Conservation (phyloP, 35 echinoderm and acorn worm genomes). For the Lytechinus variegatus region DNA sequence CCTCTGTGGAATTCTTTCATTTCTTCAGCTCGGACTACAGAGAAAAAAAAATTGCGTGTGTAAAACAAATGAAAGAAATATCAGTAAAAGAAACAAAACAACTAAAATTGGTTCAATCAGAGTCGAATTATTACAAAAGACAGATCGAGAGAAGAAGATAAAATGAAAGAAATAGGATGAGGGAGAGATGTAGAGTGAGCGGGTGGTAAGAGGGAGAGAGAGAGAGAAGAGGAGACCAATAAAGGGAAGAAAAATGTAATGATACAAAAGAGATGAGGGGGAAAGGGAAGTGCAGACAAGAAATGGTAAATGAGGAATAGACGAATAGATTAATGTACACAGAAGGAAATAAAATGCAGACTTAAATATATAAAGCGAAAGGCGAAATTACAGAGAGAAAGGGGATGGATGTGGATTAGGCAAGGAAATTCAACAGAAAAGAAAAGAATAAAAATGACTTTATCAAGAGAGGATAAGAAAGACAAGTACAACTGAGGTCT, state of each 20-base stretch:
- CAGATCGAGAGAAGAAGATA: background rate
- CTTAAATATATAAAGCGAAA: too few species aligned
- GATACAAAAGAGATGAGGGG: too few species aligned
- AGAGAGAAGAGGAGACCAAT: background rate
- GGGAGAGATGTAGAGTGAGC: background rate
- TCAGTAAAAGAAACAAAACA: background rate
- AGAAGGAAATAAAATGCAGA: too few species aligned
- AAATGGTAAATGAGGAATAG: background rate
- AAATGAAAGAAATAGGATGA: background rate
- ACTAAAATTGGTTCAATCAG: too few species aligned
- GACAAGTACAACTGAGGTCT: too few species aligned
- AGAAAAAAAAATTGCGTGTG: background rate
- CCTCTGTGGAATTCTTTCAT: background rate
- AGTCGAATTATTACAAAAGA: background rate
- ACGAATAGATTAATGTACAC: background rate
- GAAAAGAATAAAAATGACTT: too few species aligned
- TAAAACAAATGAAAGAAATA: background rate
- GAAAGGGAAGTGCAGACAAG: background rate
- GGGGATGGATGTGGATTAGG: too few species aligned
- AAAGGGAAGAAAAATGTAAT: background rate
- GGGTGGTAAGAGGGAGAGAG: background rate
- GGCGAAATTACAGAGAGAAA: too few species aligned
- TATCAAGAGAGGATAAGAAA: too few species aligned
- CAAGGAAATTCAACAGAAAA: too few species aligned
- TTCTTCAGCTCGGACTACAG: background rate